Evolutionary conservation across 2,888 invertebrate genomes (phyloP).

Genomic region (Cylindroiulus punctatus): DNA sequence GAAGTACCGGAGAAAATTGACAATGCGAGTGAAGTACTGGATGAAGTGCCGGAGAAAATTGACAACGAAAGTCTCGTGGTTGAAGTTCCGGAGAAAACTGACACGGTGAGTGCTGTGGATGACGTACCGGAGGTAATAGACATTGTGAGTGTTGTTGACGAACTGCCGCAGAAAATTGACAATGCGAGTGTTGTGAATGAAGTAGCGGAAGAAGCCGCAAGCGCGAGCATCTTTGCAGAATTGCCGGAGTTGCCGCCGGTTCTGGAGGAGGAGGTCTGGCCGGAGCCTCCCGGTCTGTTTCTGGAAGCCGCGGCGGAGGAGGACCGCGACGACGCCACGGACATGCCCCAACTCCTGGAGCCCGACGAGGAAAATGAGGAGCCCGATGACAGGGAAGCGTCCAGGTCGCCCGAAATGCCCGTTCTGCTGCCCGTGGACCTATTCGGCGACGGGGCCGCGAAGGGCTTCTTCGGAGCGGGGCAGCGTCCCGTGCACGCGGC

Average conservation of each 20-base stretch:
- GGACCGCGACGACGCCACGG: not conserved
- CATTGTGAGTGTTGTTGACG: too few species aligned
- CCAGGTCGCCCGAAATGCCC: conserved; percentile 55
- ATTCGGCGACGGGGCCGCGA: not conserved
- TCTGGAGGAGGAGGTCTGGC: not conserved
- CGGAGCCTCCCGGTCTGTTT: not conserved
- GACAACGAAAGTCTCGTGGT: too few species aligned
- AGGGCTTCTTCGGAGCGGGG: not conserved
- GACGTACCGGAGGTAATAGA: too few species aligned
- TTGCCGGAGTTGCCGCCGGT: not conserved
- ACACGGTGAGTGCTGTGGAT: too few species aligned
- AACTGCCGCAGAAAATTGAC: too few species aligned
- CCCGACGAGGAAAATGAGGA: not conserved
- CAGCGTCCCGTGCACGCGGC: not conserved
- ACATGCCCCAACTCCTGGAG: conserved; percentile 37
- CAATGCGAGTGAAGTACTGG: too few species aligned
- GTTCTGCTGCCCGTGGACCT: conserved; percentile 44
- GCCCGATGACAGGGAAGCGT: not conserved
- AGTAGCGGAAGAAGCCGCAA: too few species aligned
- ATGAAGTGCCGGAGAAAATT: too few species aligned
- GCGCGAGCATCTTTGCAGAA: too few species aligned
- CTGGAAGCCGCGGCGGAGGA: not conserved
- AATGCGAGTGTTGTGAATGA: too few species aligned
- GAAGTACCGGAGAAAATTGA: too few species aligned
- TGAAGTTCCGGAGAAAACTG: too few species aligned